Percentiles rank a stretch among this genome's conserved stretches.
Conservation (phyloP, 2,113 vertebrate genomes). For the Orientallactaga bullata region DNA sequence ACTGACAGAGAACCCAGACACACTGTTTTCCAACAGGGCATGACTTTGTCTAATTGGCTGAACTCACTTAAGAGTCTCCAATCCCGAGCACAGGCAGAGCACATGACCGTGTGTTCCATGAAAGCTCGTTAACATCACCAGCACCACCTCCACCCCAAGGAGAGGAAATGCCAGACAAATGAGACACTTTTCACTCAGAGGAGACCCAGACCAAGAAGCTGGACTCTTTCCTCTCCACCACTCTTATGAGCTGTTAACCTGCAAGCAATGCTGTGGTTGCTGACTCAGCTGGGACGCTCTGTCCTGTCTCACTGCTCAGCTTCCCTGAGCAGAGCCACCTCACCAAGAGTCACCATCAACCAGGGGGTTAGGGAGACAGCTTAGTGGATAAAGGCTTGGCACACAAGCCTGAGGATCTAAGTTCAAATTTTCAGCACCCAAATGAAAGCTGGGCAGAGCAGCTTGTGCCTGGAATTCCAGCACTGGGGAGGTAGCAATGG, state of each 20-base stretch:
- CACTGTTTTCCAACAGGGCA: background rate
- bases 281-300: fast-evolving
- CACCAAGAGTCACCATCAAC: background rate
- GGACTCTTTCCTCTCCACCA: background rate
- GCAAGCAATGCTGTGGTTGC: background rate
- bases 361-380: too few relatives aligned
- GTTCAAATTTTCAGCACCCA: too few relatives aligned
- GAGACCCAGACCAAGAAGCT: background rate
- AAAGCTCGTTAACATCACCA: fast-evolving
- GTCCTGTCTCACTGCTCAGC: fast-evolving
- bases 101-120: fast-evolving
- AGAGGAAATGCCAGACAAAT: background rate
- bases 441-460: too few relatives aligned
- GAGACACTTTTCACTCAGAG: background rate
- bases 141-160: fast-evolving
- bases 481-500: too few relatives aligned
- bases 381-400: too few relatives aligned
- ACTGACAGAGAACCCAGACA: background rate
- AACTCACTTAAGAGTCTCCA: background rate
- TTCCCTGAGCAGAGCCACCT: background rate
- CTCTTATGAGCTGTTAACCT: background rate
- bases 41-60: background rate
- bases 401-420: too few relatives aligned
- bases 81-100: background rate
- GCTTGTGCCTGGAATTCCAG: too few relatives aligned